Evolutionary conservation across 1,140 invertebrate species (phyloP).

Genomic region (Temnothorax longispinosus): DNA sequence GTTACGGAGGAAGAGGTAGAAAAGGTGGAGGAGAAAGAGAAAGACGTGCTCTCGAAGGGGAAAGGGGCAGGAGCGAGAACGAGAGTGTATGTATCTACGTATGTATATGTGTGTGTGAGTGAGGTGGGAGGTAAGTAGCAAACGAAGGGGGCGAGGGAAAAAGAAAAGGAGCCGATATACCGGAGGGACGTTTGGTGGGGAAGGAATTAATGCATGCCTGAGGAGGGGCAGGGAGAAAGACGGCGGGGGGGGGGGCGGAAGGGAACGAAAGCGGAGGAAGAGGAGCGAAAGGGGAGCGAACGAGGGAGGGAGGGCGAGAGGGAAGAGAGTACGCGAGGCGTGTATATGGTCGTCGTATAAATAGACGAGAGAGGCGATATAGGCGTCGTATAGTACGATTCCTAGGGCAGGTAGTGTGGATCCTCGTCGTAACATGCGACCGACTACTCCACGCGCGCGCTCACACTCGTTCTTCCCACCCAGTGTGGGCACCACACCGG

Average conservation of each 20-base stretch:
- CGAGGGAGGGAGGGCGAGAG: conserved; percentile 57
- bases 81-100: conserved; percentile 52
- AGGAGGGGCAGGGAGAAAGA: conserved; percentile 42
- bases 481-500: conserved; percentile 27
- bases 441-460: conserved; percentile 51
- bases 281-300: conserved; percentile 25
- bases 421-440: conserved; percentile 68
- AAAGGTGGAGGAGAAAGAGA: conserved; percentile 58
- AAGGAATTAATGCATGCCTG: conserved; percentile 52
- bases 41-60: conserved; percentile 45
- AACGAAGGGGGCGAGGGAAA: conserved; percentile 2
- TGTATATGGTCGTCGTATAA: conserved; percentile 82
- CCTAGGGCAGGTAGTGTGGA: conserved; percentile 69
- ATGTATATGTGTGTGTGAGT: conserved; percentile 55
- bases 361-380: conserved; percentile 80
- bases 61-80: conserved; percentile 68
- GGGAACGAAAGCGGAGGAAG: conserved; percentile 32
- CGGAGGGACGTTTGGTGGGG: conserved; percentile 18
- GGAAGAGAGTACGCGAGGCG: conserved; percentile 76
- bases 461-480: conserved; percentile 47
- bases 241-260: neutral
- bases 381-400: conserved; percentile 67
- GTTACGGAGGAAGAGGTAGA: conserved; percentile 69
- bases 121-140: conserved; percentile 61
- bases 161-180: conserved; percentile 48